Evolutionary conservation across 2,113 vertebrate species (phyloP).

Genomic region (Scytalopus superciliaris): DNA sequence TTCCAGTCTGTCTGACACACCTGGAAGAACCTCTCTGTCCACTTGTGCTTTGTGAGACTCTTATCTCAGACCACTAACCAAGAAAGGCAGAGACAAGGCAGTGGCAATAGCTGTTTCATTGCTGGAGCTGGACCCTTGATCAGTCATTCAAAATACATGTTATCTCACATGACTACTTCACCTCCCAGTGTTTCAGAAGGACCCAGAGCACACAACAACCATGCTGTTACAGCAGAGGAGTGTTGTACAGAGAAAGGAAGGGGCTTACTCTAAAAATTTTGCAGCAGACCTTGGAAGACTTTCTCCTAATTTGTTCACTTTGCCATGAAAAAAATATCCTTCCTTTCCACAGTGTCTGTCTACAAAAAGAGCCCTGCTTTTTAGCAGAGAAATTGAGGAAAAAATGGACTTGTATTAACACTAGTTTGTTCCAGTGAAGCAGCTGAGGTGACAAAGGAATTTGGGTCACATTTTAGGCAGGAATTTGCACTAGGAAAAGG

Average conservation of each 20-base stretch:
- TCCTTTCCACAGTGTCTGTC: neutral
- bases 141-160: neutral
- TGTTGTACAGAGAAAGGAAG: neutral
- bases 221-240: neutral
- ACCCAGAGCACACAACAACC: neutral
- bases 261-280: neutral
- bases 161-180: neutral
- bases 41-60: neutral
- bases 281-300: neutral
- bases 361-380: neutral
- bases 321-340: neutral
- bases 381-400: neutral
- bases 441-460: neutral
- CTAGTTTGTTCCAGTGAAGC: neutral
- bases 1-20: neutral
- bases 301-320: neutral
- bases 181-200: neutral
- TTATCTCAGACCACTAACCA: too few species aligned
- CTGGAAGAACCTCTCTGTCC: neutral
- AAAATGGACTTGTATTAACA: neutral
- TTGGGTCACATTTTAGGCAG: neutral
- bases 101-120: neutral
- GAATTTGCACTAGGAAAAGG: neutral
- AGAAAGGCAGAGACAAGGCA: neutral
- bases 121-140: neutral